These are phyloP conservation scores for Eurystomus glaucurus DNA, from an alignment of 2,797 vertebrate species.

Conservation along the genomic window DNA sequence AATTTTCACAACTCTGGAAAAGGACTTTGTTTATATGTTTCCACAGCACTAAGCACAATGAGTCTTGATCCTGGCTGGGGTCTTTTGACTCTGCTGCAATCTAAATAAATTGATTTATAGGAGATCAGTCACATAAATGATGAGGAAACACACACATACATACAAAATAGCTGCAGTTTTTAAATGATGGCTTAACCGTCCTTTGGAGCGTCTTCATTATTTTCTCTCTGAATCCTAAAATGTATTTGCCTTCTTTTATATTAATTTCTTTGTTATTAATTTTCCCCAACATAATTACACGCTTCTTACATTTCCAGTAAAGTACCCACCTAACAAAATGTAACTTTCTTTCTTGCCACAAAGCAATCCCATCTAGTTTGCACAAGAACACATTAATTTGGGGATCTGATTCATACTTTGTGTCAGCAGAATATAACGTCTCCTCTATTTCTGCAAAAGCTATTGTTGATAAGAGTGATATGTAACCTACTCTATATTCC, in stretches of 20 bases:
- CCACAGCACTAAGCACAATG: slow-evolving; percentile 37
- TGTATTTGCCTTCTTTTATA: background rate
- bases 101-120: slow-evolving; percentile 67
- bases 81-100: slow-evolving; percentile 54
- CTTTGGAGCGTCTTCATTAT: background rate
- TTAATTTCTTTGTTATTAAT: background rate
- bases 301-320: background rate
- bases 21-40: slow-evolving; percentile 53
- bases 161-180: background rate
- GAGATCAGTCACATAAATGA: slow-evolving; percentile 47
- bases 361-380: background rate
- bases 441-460: background rate
- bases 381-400: background rate
- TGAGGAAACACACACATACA: background rate
- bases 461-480: background rate
- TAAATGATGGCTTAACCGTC: background rate
- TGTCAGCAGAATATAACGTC: background rate
- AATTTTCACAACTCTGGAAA: slow-evolving; percentile 65
- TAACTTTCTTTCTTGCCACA: background rate
- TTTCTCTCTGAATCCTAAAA: background rate
- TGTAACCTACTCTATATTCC: background rate
- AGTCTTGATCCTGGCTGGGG: slow-evolving; percentile 42
- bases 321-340: background rate
- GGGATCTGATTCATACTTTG: background rate
- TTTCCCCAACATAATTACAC: background rate